phyloP scores from a whole-genome alignment of 2,797 vertebrate species.

The Propithecus deckenii region DNA sequence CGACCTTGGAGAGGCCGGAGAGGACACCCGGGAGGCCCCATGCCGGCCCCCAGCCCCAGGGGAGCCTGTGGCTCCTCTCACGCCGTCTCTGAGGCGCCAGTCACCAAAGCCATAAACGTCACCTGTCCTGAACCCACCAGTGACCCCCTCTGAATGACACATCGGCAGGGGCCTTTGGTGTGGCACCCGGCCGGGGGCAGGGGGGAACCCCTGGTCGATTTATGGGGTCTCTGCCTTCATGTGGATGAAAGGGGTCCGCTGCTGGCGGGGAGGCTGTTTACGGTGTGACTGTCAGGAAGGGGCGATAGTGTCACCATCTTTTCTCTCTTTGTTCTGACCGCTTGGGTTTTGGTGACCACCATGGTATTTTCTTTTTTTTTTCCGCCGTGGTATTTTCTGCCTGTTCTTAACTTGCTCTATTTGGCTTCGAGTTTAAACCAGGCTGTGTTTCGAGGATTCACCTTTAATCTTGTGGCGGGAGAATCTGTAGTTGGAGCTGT shows the following conservation, averaged over 20 bases:
- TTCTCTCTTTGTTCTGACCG: background rate
- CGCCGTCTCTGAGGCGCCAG: background rate
- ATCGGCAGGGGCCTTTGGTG: constrained; percentile 38
- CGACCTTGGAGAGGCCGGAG: background rate
- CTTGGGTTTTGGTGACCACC: constrained; percentile 36
- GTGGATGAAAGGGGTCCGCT: constrained; percentile 48
- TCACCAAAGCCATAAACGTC: constrained; percentile 45
- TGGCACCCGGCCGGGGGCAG: background rate
- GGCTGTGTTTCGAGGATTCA: constrained; percentile 34
- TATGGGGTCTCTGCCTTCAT: constrained; percentile 60
- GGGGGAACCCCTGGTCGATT: constrained; percentile 49
- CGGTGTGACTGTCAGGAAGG: constrained; percentile 22
- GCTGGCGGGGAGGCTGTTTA: constrained; percentile 54
- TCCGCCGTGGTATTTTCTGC: background rate
- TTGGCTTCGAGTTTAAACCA: constrained; percentile 43
- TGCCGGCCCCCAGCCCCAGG: background rate
- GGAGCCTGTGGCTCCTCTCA: background rate
- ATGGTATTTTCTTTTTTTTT: no score
- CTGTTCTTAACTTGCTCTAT: background rate
- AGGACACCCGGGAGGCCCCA: background rate
- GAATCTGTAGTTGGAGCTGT: background rate
- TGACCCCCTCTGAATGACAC: constrained; percentile 50
- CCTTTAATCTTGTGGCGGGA: constrained; percentile 31
- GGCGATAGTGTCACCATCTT: constrained; percentile 2
- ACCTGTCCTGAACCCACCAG: constrained; percentile 50